These are phyloP conservation scores for Rhizoglyphus robini DNA, from an alignment of 1,140 invertebrate species.

Conservation along the genomic window DNA sequence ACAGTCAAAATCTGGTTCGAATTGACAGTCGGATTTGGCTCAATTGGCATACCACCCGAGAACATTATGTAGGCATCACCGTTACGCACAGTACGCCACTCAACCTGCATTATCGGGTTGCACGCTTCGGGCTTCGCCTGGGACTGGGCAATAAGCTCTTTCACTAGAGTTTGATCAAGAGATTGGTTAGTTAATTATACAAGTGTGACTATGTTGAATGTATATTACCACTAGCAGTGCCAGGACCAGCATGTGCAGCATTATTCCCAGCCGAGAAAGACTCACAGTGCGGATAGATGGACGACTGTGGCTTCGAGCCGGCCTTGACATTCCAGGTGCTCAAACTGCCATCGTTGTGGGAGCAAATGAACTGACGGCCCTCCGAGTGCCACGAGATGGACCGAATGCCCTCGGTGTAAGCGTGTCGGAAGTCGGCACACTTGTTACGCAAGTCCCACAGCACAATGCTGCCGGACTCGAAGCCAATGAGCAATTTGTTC, in stretches of 20 bases:
- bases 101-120: slow-evolving; percentile 82
- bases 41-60: slow-evolving; percentile 80
- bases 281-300: slow-evolving; percentile 81
- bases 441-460: slow-evolving; percentile 84
- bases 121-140: slow-evolving; percentile 57
- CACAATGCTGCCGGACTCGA: slow-evolving; percentile 81
- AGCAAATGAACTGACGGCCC: slow-evolving; percentile 94
- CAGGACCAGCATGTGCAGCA: too few relatives aligned
- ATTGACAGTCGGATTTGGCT: slow-evolving; percentile 45
- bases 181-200: too few relatives aligned
- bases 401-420: slow-evolving; percentile 47
- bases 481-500: slow-evolving; percentile 93
- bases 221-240: too few relatives aligned
- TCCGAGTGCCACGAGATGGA: slow-evolving; percentile 92
- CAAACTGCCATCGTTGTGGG: slow-evolving; percentile 84
- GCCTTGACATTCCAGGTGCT: slow-evolving; percentile 74
- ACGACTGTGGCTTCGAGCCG: slow-evolving; percentile 55
- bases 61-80: slow-evolving; percentile 83
- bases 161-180: neutral
- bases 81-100: slow-evolving; percentile 74
- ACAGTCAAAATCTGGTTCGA: slow-evolving; percentile 86
- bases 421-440: slow-evolving; percentile 63
- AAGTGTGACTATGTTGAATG: too few relatives aligned
- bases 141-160: neutral
- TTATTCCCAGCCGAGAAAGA: too few relatives aligned